Evolutionary conservation across 2,113 vertebrate species (phyloP).

Genomic region (Etia nguti): DNA sequence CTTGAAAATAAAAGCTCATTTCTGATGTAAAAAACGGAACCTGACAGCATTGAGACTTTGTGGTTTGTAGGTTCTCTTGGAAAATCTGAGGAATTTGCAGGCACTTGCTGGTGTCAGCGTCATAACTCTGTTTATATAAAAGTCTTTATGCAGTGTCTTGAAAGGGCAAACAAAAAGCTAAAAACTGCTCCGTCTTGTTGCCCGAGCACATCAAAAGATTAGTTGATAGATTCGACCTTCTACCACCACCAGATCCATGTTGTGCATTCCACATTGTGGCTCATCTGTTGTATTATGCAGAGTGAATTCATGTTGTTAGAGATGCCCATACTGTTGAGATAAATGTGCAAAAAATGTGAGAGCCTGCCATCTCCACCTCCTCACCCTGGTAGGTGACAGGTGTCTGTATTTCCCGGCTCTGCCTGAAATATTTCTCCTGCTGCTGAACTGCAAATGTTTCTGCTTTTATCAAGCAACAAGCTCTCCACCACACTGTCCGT

Average conservation of each 20-base stretch:
- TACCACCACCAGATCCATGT: background rate
- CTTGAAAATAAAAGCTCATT: background rate
- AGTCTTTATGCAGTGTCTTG: background rate
- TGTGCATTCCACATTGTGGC: background rate
- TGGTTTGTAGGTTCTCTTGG: background rate
- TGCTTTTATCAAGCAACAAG: background rate
- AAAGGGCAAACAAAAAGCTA: background rate
- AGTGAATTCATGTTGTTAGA: background rate
- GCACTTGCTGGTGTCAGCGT: background rate
- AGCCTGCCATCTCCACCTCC: background rate
- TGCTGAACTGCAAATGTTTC: background rate
- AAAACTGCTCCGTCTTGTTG: background rate
- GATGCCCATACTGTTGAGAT: background rate
- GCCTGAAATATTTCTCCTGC: background rate
- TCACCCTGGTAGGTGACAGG: background rate
- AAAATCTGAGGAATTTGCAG: background rate
- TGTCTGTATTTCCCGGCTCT: background rate
- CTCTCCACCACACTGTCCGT: background rate
- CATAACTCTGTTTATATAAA: background rate
- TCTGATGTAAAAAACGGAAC: background rate
- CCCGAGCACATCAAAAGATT: background rate
- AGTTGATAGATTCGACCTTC: background rate
- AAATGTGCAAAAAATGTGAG: background rate
- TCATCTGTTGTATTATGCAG: background rate
- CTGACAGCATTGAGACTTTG: background rate